Base-by-base conservation (phyloP, 2,888 invertebrate species). In the Cheilosia grossa region DNA sequence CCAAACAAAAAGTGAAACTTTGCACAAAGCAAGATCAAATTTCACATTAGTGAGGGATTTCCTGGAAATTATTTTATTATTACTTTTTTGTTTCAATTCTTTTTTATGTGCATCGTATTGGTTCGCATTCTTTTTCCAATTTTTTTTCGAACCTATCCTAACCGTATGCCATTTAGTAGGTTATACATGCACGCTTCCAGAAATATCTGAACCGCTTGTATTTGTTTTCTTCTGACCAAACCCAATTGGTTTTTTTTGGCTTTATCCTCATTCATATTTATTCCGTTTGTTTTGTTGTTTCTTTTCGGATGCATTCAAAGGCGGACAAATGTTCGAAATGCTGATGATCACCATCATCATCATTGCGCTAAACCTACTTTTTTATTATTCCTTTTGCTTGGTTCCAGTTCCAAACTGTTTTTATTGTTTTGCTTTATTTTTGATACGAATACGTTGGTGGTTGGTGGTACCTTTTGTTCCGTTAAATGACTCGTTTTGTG, bases 211-310 rank as follows among this genome's bases (percentile, higher is more conserved):
- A 63, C 70, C 56, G 56, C 56, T 51, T 59, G 33, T 78, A 40
- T 75, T 51, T 63, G 61, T 72, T 53, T 63, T 49, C 33, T 61
- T 49, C 19, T 75, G 63, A 17, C 53, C 47, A 2, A 19, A 88
- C 87, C 86, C 83, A 85, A 86, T 88, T 89, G 88, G 88, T 87
- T 56, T 53, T 37, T 51, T 37, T 13, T 73, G 66, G 67, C 74
- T 61, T 49, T 74, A 47, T 74, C 64, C 67, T 40, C 77, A 58
- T 66, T 73, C 79, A 69, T 58, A 73, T 73, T 80, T 69, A 73
- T 80, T 87, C 17, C 27, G 64, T 78, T 82, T 56, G 40, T 42
- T 70, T 59, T 30, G 24, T 59, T 49, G 3, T 21, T 56, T 15
- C 15, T 9, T 17, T 54, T 33, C 67, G 69, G 75, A 44, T 80